Percentiles rank a stretch among this genome's conserved stretches.
Evolutionary conservation across 2,888 invertebrate species (phyloP).

Genomic region (Pterobdella sp.): DNA sequence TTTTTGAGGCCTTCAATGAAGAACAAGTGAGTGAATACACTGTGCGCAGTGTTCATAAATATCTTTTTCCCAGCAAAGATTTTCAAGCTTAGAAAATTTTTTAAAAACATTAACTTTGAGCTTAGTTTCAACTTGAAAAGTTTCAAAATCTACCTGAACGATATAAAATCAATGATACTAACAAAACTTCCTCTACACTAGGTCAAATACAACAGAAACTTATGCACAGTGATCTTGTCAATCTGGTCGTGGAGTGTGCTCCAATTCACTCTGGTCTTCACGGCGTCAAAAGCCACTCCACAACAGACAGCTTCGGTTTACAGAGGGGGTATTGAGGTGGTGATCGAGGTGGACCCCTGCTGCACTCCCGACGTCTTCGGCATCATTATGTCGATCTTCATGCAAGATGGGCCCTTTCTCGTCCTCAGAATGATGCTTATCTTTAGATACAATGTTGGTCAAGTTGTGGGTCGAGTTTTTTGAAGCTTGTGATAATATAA

Average conservation of each 20-base stretch:
- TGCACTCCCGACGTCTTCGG: slow-evolving; percentile 77
- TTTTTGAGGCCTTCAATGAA: slow-evolving; percentile 81
- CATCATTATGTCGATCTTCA: slow-evolving; percentile 74
- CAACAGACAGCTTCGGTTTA: slow-evolving; percentile 45
- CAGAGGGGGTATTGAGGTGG: slow-evolving; percentile 4
- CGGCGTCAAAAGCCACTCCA: slow-evolving; percentile 61
- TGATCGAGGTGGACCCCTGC: slow-evolving; percentile 63
- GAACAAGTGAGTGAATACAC: slow-evolving; percentile 46
- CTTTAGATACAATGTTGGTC: slow-evolving; percentile 57
- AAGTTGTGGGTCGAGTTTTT: slow-evolving; percentile 45
- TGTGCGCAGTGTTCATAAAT: background rate
- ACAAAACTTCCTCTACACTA: slow-evolving; percentile 31
- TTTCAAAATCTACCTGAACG: background rate
- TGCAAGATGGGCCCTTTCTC: slow-evolving; percentile 77
- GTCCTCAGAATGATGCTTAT: slow-evolving; percentile 75
- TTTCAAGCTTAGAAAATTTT: background rate
- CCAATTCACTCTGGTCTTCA: slow-evolving; percentile 87
- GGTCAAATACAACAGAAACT: slow-evolving; percentile 60
- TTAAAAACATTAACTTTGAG: background rate
- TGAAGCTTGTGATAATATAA: background rate
- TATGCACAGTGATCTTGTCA: slow-evolving; percentile 74
- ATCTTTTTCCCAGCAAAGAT: background rate
- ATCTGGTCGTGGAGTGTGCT: slow-evolving; percentile 87
- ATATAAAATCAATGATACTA: background rate
- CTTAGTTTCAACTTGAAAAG: background rate